phyloP scores from a whole-genome alignment of 2,797 vertebrate genomes.

The Bryconaethiops microstoma region DNA sequence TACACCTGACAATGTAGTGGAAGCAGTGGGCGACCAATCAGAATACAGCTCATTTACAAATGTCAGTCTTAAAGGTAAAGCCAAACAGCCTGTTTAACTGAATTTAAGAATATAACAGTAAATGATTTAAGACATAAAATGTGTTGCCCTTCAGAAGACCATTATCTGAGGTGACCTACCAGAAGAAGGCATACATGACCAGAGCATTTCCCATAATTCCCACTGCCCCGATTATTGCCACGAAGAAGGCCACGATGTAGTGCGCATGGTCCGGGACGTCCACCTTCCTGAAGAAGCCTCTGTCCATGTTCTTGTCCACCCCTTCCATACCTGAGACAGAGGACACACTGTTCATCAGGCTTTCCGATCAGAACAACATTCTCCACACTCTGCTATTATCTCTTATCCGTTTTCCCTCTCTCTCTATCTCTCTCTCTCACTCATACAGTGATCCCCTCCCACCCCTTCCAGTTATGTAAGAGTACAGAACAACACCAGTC shows the following conservation, averaged over 20 bases:
- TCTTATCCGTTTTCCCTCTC: neutral
- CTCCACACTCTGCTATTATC: constrained; percentile 8
- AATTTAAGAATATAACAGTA: neutral
- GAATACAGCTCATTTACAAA: no score
- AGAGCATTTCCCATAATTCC: constrained; percentile 77
- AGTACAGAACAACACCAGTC: constrained; percentile 21
- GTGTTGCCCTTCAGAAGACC: neutral
- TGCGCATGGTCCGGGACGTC: constrained; percentile 77
- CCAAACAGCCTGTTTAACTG: no score
- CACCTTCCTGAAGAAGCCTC: constrained; percentile 74
- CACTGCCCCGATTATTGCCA: constrained; percentile 76
- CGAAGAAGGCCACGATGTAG: constrained; percentile 79
- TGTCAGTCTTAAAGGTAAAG: no score
- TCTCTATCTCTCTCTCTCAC: neutral
- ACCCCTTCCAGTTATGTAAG: constrained; percentile 49
- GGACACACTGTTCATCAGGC: neutral
- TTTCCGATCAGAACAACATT: constrained; percentile 4
- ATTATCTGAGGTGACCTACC: constrained; percentile 62
- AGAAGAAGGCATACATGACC: constrained; percentile 81
- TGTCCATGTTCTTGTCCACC: constrained; percentile 65
- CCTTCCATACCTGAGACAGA: constrained; percentile 49
- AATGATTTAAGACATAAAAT: neutral
- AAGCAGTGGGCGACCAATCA: no score
- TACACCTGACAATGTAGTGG: no score
- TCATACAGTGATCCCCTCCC: neutral